Percentiles rank a stretch among this genome's conserved stretches.
phyloP scores from a whole-genome alignment of 2,113 vertebrate species.

The Xiphias gladius region DNA sequence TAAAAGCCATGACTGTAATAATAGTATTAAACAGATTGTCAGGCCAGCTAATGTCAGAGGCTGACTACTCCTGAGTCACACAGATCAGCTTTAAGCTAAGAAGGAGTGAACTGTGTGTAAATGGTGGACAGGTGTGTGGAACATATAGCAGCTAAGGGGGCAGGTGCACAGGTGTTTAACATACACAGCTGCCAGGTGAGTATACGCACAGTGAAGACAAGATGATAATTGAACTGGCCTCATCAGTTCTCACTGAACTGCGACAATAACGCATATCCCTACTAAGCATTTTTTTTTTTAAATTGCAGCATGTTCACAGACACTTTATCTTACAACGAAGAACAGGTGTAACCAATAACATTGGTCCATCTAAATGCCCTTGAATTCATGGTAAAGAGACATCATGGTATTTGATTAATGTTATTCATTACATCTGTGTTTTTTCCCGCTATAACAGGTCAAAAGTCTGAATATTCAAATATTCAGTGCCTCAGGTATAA shows the following conservation, averaged over 20 bases:
- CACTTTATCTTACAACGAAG: not conserved
- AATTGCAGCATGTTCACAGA: not conserved
- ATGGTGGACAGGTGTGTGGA: slow-evolving; percentile 40
- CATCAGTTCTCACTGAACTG: not conserved
- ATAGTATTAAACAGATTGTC: not conserved
- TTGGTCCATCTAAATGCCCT: not conserved
- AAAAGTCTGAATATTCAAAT: slow-evolving; percentile 4
- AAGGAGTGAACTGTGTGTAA: slow-evolving; percentile 31
- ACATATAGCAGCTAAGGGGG: not conserved
- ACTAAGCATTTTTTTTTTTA: not conserved
- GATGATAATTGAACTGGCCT: not conserved
- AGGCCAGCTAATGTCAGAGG: not conserved
- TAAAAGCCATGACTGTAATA: not conserved
- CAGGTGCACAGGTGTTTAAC: slow-evolving; percentile 27
- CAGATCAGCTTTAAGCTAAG: not conserved
- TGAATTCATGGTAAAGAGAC: not conserved
- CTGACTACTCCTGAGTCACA: not conserved
- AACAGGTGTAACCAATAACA: not conserved
- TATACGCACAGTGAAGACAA: not conserved
- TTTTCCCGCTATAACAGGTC: not conserved
- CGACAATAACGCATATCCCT: not conserved
- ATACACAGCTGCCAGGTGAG: slow-evolving; percentile 43
- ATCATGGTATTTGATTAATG: not conserved
- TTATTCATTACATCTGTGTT: slow-evolving; percentile 5
- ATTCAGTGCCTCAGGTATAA: not conserved